phyloP scores from a whole-genome alignment of 1,140 invertebrate species.

The Calliphora vicina region DNA sequence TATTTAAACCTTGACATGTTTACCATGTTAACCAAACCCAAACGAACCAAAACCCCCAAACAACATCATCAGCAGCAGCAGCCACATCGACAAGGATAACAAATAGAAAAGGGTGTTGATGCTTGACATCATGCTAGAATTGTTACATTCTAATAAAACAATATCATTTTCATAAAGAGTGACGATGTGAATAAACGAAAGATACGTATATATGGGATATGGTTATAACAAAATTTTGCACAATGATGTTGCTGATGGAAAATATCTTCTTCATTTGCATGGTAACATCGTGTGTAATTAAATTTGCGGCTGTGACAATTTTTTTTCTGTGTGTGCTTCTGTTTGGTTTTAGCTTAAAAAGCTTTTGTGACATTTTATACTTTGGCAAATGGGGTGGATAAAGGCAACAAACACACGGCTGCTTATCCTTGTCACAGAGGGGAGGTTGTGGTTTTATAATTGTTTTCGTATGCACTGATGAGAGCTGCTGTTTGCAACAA shows the following conservation, averaged over 20 bases:
- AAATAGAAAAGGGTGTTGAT: constrained; percentile 21
- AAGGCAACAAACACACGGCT: not conserved
- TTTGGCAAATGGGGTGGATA: not conserved
- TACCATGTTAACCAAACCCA: constrained; percentile 24
- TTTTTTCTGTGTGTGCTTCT: not conserved
- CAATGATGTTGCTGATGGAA: not conserved
- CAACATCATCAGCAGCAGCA: not conserved
- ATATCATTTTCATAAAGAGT: not conserved
- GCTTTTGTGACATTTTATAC: constrained; percentile 22
- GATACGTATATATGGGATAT: constrained; percentile 2
- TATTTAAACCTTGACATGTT: constrained; percentile 27
- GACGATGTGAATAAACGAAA: not conserved
- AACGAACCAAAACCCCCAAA: not conserved
- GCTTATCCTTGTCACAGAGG: not conserved
- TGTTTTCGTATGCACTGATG: not conserved
- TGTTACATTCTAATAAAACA: constrained; percentile 25
- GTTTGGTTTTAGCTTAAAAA: constrained; percentile 8
- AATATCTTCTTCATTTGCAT: constrained; percentile 36
- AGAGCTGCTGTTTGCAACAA: constrained; percentile 3
- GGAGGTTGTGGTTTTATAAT: constrained; percentile 3
- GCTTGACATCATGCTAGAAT: constrained; percentile 26
- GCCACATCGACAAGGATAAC: not conserved
- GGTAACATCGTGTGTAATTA: constrained; percentile 31
- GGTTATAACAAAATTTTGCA: constrained; percentile 18
- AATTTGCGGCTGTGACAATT: constrained; percentile 38